phyloP scores from a whole-genome alignment of 2,113 vertebrate genomes.

The Seriola aureovittata region DNA sequence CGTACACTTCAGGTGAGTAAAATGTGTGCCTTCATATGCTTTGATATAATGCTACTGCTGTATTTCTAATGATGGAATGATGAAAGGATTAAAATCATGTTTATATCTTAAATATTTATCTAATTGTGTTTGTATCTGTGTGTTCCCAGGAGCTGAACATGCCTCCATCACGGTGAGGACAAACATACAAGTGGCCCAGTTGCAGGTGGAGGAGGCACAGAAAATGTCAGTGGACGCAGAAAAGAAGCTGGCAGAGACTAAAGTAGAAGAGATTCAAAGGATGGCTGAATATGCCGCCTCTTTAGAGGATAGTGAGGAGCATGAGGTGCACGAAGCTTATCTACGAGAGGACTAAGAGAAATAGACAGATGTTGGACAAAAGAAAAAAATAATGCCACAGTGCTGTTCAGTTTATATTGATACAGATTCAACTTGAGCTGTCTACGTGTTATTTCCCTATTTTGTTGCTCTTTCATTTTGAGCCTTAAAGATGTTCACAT shows the following conservation, averaged over 20 bases:
- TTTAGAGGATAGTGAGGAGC: constrained; percentile 67
- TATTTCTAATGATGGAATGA: neutral
- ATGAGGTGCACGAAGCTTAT: constrained; percentile 84
- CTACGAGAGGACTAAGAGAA: constrained; percentile 82
- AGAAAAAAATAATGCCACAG: neutral
- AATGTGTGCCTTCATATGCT: neutral
- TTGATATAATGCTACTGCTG: neutral
- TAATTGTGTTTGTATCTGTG: neutral
- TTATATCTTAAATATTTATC: too few relatives aligned
- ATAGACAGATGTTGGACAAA: neutral
- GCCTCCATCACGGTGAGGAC: constrained; percentile 87
- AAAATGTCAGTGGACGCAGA: constrained; percentile 90
- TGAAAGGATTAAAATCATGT: neutral
- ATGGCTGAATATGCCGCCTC: constrained; percentile 82
- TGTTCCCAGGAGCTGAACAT: constrained; percentile 89
- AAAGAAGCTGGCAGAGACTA: constrained; percentile 90
- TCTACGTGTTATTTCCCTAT: neutral
- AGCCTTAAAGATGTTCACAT: neutral
- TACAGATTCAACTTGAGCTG: neutral
- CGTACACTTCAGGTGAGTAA: constrained; percentile 78
- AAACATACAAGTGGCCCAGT: constrained; percentile 90
- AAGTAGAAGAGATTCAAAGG: constrained; percentile 89
- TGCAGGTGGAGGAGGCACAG: constrained; percentile 89
- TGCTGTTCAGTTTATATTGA: constrained; percentile 12
- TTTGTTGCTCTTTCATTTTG: neutral